Evolutionary conservation across 2,113 vertebrate genomes (phyloP).

Genomic region (Machaerirhynchus nigripectus): DNA sequence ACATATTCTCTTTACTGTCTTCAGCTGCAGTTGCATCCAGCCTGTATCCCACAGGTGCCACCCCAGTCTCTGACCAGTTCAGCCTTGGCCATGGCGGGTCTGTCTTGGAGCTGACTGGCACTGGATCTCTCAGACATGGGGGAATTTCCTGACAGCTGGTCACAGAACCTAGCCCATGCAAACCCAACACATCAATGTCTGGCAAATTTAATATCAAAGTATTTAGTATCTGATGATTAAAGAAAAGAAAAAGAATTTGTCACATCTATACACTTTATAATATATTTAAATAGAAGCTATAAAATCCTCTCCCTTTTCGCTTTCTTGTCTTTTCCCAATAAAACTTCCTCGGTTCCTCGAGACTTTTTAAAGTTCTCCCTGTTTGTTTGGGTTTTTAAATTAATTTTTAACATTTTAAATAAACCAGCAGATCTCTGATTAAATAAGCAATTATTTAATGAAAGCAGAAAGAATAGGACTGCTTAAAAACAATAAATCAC

Average conservation of each 20-base stretch:
- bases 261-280: neutral
- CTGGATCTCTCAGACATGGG: neutral
- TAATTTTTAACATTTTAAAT: neutral
- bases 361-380: neutral
- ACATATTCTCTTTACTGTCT: neutral
- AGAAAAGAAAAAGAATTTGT: neutral
- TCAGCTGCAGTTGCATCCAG: neutral
- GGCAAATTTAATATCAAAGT: neutral
- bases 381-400: neutral
- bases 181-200: neutral
- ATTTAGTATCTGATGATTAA: neutral
- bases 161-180: neutral
- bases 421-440: neutral
- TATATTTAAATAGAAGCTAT: neutral
- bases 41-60: too few relatives aligned
- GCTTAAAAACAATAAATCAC: constrained; percentile 2
- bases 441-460: neutral
- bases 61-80: neutral
- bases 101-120: neutral
- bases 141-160: neutral
- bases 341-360: neutral
- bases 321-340: neutral
- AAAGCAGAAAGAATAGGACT: neutral
- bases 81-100: neutral
- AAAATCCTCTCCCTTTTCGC: neutral